A percentile compares a stretch with the other conserved stretches of the same genome.
Conservation (phyloP, 2,113 vertebrate species). For the Manacus vitellinus region DNA sequence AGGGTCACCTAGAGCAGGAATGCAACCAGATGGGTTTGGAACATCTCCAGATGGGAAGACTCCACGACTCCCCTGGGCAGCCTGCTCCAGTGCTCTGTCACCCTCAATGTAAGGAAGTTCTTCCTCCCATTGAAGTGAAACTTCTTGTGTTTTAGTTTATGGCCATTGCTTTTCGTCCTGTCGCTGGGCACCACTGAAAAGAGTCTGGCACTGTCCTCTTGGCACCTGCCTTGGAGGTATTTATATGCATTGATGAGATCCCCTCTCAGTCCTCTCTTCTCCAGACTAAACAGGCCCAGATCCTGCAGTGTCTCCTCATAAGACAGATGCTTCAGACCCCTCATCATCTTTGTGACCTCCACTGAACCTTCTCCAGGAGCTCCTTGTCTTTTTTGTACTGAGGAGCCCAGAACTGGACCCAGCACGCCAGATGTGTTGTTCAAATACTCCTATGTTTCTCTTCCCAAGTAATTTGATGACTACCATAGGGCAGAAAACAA, state of each 20-base stretch:
- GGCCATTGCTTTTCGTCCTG: not conserved
- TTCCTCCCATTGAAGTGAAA: not conserved
- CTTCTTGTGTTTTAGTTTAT: not conserved
- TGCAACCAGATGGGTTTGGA: not conserved
- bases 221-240: not conserved
- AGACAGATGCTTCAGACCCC: not conserved
- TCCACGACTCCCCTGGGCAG: not conserved
- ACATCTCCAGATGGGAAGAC: not conserved
- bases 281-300: not conserved
- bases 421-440: not conserved
- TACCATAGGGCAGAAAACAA: not conserved
- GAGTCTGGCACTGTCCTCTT: not conserved
- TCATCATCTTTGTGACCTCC: not conserved
- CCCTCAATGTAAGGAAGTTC: not conserved
- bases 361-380: not conserved
- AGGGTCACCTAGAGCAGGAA: not conserved
- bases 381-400: not conserved
- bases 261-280: not conserved
- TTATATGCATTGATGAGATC: not conserved
- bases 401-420: not conserved
- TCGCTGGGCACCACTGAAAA: accelerated
- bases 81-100: not conserved
- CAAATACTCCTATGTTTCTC: not conserved
- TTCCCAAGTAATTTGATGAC: not conserved
- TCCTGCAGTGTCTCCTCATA: not conserved